Evolutionary conservation across 2,113 vertebrate species (phyloP).

Genomic region (Pelvicachromis taeniatus): DNA sequence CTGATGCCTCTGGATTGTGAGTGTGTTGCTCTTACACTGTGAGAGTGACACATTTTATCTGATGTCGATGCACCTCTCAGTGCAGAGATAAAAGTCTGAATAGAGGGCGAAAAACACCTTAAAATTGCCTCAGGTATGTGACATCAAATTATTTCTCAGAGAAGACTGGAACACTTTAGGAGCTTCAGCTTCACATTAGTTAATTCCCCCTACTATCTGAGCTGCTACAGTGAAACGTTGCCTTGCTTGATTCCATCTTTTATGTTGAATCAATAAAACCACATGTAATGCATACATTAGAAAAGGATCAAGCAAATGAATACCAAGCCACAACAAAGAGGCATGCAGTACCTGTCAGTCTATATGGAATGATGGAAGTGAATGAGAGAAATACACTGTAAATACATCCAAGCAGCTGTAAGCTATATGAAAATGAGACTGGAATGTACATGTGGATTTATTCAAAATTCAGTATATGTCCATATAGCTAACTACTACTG

Average conservation of each 20-base stretch:
- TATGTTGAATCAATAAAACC: background rate
- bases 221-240: background rate
- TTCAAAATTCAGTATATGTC: background rate
- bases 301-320: background rate
- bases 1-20: background rate
- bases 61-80: background rate
- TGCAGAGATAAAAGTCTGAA: background rate
- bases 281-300: background rate
- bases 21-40: background rate
- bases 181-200: background rate
- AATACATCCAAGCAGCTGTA: background rate
- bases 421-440: background rate
- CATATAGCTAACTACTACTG: background rate
- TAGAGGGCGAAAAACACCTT: background rate
- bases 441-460: background rate
- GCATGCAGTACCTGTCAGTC: background rate
- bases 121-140: background rate
- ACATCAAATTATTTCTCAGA: background rate
- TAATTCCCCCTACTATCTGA: background rate
- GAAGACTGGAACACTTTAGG: background rate
- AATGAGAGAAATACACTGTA: background rate
- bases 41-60: background rate
- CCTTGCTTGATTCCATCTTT: accelerated
- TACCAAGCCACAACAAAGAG: background rate
- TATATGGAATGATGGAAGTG: background rate